Evolutionary conservation across 2,888 invertebrate species (phyloP).

Genomic region (Trichogramma dendrolimi): DNA sequence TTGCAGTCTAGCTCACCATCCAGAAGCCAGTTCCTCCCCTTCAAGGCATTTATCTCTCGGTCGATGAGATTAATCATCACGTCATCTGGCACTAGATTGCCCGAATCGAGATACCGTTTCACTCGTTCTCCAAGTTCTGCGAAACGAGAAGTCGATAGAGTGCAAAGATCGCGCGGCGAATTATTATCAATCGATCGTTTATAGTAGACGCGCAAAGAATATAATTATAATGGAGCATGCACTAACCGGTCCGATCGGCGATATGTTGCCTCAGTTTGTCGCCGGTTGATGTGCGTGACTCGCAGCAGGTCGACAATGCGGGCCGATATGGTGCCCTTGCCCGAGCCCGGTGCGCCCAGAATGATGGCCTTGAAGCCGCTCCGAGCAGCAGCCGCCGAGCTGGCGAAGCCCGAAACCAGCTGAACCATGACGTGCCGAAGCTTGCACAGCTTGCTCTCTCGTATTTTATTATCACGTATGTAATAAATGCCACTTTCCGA

Average conservation of each 20-base stretch:
- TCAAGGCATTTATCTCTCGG: slow-evolving; percentile 65
- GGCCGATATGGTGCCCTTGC: slow-evolving; percentile 90
- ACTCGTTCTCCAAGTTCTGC: slow-evolving; percentile 66
- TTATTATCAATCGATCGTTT: too few relatives aligned
- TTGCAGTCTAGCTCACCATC: slow-evolving; percentile 57
- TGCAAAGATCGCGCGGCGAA: too few relatives aligned
- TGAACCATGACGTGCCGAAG: too few relatives aligned
- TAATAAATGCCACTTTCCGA: too few relatives aligned
- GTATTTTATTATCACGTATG: too few relatives aligned
- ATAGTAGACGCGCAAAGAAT: neutral
- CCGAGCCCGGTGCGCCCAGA: slow-evolving; percentile 90
- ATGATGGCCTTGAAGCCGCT: slow-evolving; percentile 69
- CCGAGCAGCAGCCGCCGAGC: slow-evolving; percentile 24
- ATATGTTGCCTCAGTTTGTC: slow-evolving; percentile 86
- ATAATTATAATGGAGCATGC: neutral
- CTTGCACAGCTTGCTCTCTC: too few relatives aligned
- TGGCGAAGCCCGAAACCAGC: too few relatives aligned
- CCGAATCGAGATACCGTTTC: slow-evolving; percentile 66
- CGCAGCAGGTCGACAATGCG: slow-evolving; percentile 82
- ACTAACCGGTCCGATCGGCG: slow-evolving; percentile 62
- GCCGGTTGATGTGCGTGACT: slow-evolving; percentile 84
- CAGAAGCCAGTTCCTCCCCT: slow-evolving; percentile 70
- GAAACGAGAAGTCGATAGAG: too few relatives aligned
- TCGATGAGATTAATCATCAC: slow-evolving; percentile 83
- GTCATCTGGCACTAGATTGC: slow-evolving; percentile 80